Percentiles rank a stretch among this genome's conserved stretches.
These are phyloP conservation scores for Cheilosia urbana DNA, from an alignment of 2,888 invertebrate species.

Conservation along the genomic window DNA sequence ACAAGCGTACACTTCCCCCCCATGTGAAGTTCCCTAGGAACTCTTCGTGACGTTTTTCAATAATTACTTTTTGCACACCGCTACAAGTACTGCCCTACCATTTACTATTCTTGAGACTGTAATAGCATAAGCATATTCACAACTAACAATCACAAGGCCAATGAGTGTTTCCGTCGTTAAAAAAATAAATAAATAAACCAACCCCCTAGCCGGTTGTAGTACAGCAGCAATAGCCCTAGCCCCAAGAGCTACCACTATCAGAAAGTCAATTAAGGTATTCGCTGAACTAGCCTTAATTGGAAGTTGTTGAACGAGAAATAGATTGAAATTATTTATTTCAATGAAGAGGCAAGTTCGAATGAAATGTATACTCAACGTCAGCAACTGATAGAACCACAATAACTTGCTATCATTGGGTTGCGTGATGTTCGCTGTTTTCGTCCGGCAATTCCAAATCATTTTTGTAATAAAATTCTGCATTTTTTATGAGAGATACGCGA, in stretches of 20 bases:
- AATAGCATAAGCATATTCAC: constrained; percentile 42
- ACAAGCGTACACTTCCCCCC: neutral
- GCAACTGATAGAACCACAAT: neutral
- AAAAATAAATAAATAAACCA: neutral
- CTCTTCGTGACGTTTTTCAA: neutral
- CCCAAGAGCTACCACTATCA: constrained; percentile 5
- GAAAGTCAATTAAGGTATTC: neutral
- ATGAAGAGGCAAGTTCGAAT: constrained; percentile 1
- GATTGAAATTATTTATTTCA: constrained; percentile 55
- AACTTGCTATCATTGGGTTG: constrained; percentile 5
- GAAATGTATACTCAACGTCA: constrained; percentile 1
- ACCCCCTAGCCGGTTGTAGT: neutral
- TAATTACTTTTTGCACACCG: constrained; percentile 27
- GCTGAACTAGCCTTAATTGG: constrained; percentile 32
- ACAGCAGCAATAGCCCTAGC: neutral
- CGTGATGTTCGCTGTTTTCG: constrained; percentile 33
- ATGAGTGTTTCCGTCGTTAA: neutral
- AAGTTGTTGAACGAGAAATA: constrained; percentile 50
- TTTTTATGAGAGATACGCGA: constrained; percentile 13
- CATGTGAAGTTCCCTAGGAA: no score
- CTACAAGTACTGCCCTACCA: neutral
- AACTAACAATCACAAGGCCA: constrained; percentile 43
- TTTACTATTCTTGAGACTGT: neutral
- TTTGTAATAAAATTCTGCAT: constrained; percentile 37
- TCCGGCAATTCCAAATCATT: constrained; percentile 27